phyloP scores from a whole-genome alignment of 2,113 vertebrate species.

The Pristiophorus japonicus region DNA sequence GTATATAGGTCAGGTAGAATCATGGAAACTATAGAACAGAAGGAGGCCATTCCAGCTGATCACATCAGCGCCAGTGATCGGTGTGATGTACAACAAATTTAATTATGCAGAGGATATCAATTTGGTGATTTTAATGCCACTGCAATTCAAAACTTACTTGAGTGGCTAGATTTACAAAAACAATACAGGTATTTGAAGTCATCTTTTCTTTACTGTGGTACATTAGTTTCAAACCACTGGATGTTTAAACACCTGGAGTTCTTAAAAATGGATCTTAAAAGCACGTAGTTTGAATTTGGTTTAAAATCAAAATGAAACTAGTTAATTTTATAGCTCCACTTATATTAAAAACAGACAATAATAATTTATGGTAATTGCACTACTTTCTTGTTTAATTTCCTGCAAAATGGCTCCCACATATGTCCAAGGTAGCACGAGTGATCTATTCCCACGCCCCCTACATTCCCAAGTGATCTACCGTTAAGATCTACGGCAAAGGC shows the following conservation, averaged over 20 bases:
- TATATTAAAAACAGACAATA: neutral
- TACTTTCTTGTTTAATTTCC: neutral
- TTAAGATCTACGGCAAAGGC: neutral
- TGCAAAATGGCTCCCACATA: neutral
- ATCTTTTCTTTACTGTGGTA: neutral
- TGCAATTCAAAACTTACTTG: neutral
- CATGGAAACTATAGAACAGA: neutral
- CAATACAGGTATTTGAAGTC: neutral
- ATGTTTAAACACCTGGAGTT: neutral
- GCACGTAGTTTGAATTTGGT: neutral
- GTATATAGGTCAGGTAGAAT: neutral
- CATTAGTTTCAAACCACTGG: neutral
- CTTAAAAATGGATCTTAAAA: neutral
- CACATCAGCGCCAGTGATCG: neutral
- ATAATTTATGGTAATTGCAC: neutral
- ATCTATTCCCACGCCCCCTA: neutral
- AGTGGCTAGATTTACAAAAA: neutral
- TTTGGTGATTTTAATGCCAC: neutral
- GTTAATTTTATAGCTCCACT: neutral
- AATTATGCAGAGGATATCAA: neutral
- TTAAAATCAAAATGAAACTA: neutral
- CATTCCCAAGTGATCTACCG: neutral
- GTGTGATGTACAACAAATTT: neutral
- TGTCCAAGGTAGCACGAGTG: neutral
- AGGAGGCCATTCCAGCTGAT: neutral